Evolutionary conservation across 1,140 invertebrate species (phyloP).

Genomic region (Elysia chlorotica): DNA sequence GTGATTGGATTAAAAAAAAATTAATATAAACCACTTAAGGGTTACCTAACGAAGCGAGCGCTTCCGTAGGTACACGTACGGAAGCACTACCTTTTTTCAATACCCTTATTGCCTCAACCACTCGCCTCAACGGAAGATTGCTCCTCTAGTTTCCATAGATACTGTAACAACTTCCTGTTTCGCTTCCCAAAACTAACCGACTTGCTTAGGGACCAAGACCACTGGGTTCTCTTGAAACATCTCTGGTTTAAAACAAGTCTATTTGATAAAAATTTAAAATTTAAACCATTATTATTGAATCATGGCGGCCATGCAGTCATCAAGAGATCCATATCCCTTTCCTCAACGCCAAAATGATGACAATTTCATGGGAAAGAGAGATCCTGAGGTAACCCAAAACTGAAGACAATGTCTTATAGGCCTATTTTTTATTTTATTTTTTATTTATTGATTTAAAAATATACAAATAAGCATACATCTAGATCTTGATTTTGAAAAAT

Average conservation of each 20-base stretch:
- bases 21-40: too few relatives aligned
- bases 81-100: background rate
- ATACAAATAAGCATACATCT: too few relatives aligned
- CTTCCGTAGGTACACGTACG: background rate
- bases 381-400: constrained; percentile 41
- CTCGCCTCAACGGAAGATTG: too few relatives aligned
- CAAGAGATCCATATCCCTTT: constrained; percentile 57
- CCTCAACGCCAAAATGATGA: constrained; percentile 55
- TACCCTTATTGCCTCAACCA: too few relatives aligned
- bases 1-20: too few relatives aligned
- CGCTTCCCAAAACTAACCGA: too few relatives aligned
- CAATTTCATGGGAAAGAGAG: constrained; percentile 45
- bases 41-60: too few relatives aligned
- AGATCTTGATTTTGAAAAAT: background rate
- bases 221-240: background rate
- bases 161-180: constrained; percentile 14
- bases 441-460: too few relatives aligned
- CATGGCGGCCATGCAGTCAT: constrained; percentile 25
- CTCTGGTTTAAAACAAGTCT: background rate
- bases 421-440: too few relatives aligned
- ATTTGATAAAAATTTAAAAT: background rate
- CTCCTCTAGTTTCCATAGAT: constrained; percentile 17
- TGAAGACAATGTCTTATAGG: too few relatives aligned
- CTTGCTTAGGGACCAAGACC: too few relatives aligned
- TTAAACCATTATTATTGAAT: background rate